Percentiles rank a stretch among this genome's conserved stretches.
These are phyloP conservation scores for Equus quagga DNA, from an alignment of 2,113 vertebrate genomes.

Conservation along the genomic window DNA sequence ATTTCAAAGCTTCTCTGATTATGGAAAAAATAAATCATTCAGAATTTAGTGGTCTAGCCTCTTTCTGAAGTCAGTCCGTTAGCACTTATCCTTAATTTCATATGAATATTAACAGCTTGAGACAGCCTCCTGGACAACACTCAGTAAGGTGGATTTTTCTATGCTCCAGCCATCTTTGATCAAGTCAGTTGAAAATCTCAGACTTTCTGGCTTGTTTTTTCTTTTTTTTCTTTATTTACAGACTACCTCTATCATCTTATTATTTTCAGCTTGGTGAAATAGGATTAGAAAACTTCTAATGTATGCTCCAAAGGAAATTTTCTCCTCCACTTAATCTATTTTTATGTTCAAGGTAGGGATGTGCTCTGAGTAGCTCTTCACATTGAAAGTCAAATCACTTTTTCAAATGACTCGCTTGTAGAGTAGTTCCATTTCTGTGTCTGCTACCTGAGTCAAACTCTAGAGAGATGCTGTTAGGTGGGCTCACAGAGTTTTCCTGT, in stretches of 20 bases:
- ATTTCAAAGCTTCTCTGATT: conserved; percentile 5
- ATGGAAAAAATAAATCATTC: not conserved
- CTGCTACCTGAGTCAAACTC: not conserved
- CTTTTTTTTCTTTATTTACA: not conserved
- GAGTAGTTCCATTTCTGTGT: not conserved
- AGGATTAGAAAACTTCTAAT: not conserved
- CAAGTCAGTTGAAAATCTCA: not conserved
- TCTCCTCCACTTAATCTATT: not conserved
- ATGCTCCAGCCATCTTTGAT: not conserved
- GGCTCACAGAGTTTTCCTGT: not conserved
- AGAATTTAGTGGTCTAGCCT: not conserved
- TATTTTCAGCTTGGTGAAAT: conserved; percentile 11
- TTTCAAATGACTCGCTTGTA: not conserved
- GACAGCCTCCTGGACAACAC: rapidly evolving
- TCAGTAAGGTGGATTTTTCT: not conserved
- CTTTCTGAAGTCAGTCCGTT: not conserved
- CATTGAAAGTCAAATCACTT: not conserved
- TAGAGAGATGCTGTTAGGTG: not conserved
- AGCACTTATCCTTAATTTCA: not conserved
- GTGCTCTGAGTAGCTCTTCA: not conserved
- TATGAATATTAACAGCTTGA: not conserved
- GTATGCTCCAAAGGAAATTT: not conserved
- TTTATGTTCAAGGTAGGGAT: conserved; percentile 6
- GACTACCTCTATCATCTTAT: not conserved
- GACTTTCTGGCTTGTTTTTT: not conserved